Percentiles rank a stretch among this genome's conserved stretches.
Conservation (phyloP, 2,113 vertebrate genomes). For the Phalacrocorax pelagicus region DNA sequence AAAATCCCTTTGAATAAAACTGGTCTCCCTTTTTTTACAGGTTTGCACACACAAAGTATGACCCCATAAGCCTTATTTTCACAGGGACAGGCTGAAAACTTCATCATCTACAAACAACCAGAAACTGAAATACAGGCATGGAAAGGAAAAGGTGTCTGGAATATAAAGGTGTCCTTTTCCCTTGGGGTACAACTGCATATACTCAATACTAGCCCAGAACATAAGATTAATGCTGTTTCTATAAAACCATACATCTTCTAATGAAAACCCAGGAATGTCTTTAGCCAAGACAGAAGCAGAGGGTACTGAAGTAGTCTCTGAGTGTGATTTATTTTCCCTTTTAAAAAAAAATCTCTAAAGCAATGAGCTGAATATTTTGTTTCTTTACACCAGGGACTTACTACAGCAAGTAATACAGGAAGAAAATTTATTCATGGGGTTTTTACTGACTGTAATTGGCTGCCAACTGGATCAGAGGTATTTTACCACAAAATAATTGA, state of each 20-base stretch:
- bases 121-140: background rate
- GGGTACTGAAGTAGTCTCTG: background rate
- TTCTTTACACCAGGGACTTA: background rate
- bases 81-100: background rate
- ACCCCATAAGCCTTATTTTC: background rate
- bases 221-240: conserved; percentile 36
- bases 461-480: conserved; percentile 12
- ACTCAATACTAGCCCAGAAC: background rate
- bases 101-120: background rate
- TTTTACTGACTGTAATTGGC: conserved; percentile 23
- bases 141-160: background rate
- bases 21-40: too few species aligned
- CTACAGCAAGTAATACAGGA: background rate
- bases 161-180: background rate
- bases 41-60: background rate
- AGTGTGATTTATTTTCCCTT: conserved; percentile 31
- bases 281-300: background rate
- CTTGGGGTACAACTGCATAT: background rate
- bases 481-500: conserved; percentile 28
- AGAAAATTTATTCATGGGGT: conserved; percentile 19
- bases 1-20: background rate
- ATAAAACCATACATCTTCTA: conserved; percentile 48
- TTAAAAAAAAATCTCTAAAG: conserved; percentile 27
- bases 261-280: conserved; percentile 24
- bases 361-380: conserved; percentile 16